Percentiles rank a stretch among this genome's conserved stretches.
Conservation (phyloP, 2,797 vertebrate genomes). For the Anas bahamensis region DNA sequence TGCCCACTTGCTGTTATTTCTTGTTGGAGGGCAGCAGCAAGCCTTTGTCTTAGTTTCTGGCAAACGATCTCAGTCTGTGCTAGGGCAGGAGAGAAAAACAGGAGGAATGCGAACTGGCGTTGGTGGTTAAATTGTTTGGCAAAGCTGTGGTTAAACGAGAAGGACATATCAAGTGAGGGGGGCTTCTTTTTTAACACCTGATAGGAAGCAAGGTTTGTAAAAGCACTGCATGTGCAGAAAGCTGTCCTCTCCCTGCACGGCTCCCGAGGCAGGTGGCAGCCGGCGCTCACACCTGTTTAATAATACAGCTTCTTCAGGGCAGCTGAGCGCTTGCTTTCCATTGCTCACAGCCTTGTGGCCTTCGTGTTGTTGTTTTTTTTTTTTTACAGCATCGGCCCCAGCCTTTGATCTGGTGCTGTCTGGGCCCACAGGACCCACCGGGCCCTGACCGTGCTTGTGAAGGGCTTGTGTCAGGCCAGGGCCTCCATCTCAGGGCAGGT, state of each 20-base stretch:
- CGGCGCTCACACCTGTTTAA: neutral
- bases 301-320: neutral
- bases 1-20: slow-evolving; percentile 44
- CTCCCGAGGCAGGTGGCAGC: neutral
- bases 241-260: neutral
- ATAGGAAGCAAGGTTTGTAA: neutral
- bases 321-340: rapidly evolving
- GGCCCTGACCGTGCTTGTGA: neutral
- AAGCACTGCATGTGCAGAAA: neutral
- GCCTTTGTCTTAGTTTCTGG: slow-evolving; percentile 57
- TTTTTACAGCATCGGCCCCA: neutral
- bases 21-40: slow-evolving; percentile 49
- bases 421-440: rapidly evolving
- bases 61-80: neutral
- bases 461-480: neutral
- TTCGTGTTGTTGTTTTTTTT: neutral
- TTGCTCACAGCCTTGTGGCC: neutral
- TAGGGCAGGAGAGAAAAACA: neutral
- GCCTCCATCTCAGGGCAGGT: neutral
- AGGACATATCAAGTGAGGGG: neutral
- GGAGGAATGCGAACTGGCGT: neutral
- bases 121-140: neutral
- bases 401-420: neutral
- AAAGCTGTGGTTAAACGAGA: neutral
- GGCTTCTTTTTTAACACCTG: neutral